Percentiles rank a stretch among this genome's conserved stretches.
Evolutionary conservation across 2,888 invertebrate genomes (phyloP).

Genomic region (Willowsia nigromaculata): DNA sequence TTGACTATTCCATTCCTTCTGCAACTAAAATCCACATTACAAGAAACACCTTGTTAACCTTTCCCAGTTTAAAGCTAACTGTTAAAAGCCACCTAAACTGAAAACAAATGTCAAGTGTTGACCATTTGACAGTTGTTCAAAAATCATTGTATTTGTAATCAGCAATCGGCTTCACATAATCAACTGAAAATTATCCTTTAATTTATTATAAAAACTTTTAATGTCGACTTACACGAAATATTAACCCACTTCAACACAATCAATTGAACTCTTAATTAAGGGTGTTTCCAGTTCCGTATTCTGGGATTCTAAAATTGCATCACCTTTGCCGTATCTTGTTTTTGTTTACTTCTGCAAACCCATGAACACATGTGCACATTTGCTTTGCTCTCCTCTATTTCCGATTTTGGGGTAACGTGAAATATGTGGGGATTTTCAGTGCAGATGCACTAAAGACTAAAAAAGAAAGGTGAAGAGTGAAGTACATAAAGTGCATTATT

Average conservation of each 20-base stretch:
- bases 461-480: too few relatives aligned
- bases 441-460: too few relatives aligned
- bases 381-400: not conserved
- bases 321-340: not conserved
- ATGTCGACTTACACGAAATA: too few relatives aligned
- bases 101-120: too few relatives aligned
- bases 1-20: not conserved
- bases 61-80: not conserved
- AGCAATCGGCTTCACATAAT: too few relatives aligned
- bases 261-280: not conserved
- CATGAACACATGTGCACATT: not conserved
- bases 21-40: not conserved
- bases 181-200: too few relatives aligned
- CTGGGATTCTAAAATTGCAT: not conserved
- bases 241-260: too few relatives aligned
- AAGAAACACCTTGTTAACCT: not conserved
- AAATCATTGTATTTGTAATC: too few relatives aligned
- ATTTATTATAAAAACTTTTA: too few relatives aligned
- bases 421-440: not conserved
- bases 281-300: not conserved
- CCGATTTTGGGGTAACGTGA: not conserved
- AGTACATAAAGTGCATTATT: too few relatives aligned
- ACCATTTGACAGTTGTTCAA: too few relatives aligned
- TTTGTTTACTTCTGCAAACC: not conserved
- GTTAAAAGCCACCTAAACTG: too few relatives aligned